These are phyloP conservation scores for Caerostris extrusa DNA, from an alignment of 1,140 invertebrate species.

Conservation along the genomic window DNA sequence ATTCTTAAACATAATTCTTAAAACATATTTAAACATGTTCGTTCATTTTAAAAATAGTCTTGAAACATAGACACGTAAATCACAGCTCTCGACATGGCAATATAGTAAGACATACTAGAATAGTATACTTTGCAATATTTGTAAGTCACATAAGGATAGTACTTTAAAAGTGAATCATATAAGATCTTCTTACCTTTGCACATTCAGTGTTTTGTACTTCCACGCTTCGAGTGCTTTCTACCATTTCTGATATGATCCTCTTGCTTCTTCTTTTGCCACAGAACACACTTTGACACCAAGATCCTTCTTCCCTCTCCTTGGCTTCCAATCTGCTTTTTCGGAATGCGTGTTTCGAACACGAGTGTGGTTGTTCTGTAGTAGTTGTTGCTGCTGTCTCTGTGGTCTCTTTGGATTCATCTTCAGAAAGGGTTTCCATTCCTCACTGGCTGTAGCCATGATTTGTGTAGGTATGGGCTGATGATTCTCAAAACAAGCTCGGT, in stretches of 20 bases:
- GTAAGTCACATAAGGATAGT: too few relatives aligned
- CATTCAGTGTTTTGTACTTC: constrained; percentile 63
- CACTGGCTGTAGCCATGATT: constrained; percentile 27
- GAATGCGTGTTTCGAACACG: not conserved
- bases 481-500: constrained; percentile 5
- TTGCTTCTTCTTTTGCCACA: constrained; percentile 17
- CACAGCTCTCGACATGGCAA: too few relatives aligned
- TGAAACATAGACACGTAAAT: too few relatives aligned
- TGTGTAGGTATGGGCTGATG: not conserved
- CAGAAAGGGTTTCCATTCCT: not conserved
- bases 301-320: not conserved
- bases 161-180: too few relatives aligned
- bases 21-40: too few relatives aligned
- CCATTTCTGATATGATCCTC: constrained; percentile 38
- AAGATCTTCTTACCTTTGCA: constrained; percentile 14
- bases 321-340: constrained; percentile 26
- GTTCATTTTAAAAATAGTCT: too few relatives aligned
- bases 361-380: constrained; percentile 39
- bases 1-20: too few relatives aligned
- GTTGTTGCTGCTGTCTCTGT: not conserved
- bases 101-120: too few relatives aligned
- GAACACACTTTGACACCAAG: constrained; percentile 56
- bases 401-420: not conserved
- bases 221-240: not conserved
- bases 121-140: too few relatives aligned